Evolutionary conservation across 2,888 invertebrate genomes (phyloP), one percentile per base, ranked within the genome.

Genomic region (Oligia latruncula): DNA sequence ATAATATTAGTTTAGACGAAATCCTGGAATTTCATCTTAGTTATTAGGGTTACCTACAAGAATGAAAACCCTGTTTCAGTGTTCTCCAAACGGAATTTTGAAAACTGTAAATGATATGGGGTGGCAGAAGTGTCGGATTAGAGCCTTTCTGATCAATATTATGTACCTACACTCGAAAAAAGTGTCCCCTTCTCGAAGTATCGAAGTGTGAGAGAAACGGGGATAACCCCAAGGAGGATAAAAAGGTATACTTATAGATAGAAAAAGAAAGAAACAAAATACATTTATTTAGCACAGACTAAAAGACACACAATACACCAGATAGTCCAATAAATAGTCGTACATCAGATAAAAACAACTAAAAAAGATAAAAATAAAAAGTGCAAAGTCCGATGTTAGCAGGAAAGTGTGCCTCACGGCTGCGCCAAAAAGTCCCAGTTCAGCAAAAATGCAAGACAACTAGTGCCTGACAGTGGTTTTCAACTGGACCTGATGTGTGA

Each of bases 141-240:
- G 40, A 52, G 49, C 23, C 15, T 29, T 78, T 60, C 8, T 58
- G 49, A 79, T 60, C 17, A 60, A 66, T 62, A 72, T 15, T 9
- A 23, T 15, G 52, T 67, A 17, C n/a, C n/a, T n/a, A n/a, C 15
- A 20, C 17, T 62, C 13, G 15, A 52, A 55, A 5, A 58, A 65
- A 68, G 35, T 66, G 29, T 78, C 43, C 71, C 35, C 11, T 43
- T 79, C 11, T 13, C 35, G 35, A 68, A 67, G 29, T 52, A 0
- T 13, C 35, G 35, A 68, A 67, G 40, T 52, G 0, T 62, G 40
- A 60, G 17, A 52, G 15, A 64, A 78, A n/a, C 43, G 40, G 62
- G 68, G 11, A 64, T 46, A 46, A n/a, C 23, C 43, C 62, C 35
- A 20, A 64, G n/a, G 13, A 46, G 35, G 17, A 64, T 75, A 62